phyloP scores from a whole-genome alignment of 2,113 vertebrate genomes.

The Craseonycteris thonglongyai region DNA sequence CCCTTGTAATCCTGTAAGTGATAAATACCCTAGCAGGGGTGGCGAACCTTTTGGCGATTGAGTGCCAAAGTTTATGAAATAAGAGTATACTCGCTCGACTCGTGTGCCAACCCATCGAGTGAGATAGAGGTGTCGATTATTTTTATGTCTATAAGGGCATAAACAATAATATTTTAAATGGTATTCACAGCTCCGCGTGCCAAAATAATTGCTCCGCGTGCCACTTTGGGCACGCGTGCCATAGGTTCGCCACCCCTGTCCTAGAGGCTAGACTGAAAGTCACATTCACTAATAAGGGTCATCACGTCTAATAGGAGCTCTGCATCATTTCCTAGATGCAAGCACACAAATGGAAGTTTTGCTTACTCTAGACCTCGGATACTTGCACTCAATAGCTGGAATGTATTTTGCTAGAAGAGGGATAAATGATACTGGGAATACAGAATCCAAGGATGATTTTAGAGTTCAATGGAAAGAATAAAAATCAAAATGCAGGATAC shows the following conservation, averaged over 20 bases:
- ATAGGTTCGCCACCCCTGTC: too few relatives aligned
- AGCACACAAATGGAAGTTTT: background rate
- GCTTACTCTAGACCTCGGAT: background rate
- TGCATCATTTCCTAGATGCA: background rate
- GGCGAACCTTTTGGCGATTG: too few relatives aligned
- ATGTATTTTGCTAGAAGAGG: background rate
- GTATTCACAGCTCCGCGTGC: too few relatives aligned
- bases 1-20: background rate
- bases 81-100: too few relatives aligned
- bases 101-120: too few relatives aligned
- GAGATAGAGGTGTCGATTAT: too few relatives aligned
- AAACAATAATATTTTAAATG: too few relatives aligned
- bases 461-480: background rate
- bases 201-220: too few relatives aligned
- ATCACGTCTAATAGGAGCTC: background rate
- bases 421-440: background rate
- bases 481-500: background rate
- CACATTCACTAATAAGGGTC: background rate
- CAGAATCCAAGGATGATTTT: background rate
- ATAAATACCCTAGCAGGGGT: background rate
- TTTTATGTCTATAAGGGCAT: too few relatives aligned
- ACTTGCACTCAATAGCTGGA: background rate
- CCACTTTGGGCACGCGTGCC: too few relatives aligned
- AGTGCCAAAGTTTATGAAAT: too few relatives aligned
- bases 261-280: background rate